These are phyloP conservation scores for Thalassarche chlororhynchos DNA, from an alignment of 2,113 vertebrate species.

Conservation along the genomic window DNA sequence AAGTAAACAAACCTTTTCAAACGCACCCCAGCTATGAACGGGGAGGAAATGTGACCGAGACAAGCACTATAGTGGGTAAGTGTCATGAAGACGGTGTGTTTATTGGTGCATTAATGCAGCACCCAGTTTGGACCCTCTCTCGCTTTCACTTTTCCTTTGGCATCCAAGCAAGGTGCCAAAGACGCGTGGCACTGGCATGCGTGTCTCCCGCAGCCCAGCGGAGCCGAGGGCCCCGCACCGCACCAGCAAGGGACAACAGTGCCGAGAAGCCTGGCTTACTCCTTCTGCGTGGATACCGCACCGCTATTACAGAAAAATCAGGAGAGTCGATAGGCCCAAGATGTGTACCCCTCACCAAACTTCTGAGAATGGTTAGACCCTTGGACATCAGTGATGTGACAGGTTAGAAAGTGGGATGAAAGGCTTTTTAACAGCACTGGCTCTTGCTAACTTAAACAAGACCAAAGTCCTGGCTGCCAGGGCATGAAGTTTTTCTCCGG, in stretches of 20 bases:
- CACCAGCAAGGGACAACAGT: not conserved
- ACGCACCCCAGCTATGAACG: not conserved
- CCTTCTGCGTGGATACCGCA: not conserved
- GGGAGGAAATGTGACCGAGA: not conserved
- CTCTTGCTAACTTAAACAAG: not conserved
- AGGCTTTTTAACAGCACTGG: not conserved
- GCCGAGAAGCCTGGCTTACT: not conserved
- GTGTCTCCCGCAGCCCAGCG: not conserved
- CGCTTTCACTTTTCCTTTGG: not conserved
- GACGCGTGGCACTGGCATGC: accelerated
- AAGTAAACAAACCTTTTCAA: not conserved
- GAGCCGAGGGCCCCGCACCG: not conserved
- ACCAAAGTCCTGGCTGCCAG: not conserved
- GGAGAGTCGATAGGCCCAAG: not conserved
- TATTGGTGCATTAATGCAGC: not conserved
- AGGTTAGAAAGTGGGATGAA: not conserved
- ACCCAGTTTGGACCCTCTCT: not conserved
- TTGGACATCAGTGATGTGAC: not conserved
- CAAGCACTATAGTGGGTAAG: not conserved
- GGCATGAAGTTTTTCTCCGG: not conserved
- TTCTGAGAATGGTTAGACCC: not conserved
- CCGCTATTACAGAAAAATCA: not conserved
- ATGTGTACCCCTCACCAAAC: not conserved
- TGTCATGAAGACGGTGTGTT: not conserved
- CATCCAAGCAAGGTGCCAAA: not conserved